A percentile compares a stretch with the other conserved stretches of the same genome.
phyloP scores from a whole-genome alignment of 2,888 invertebrate species.

The Zaprionus bogoriensis region DNA sequence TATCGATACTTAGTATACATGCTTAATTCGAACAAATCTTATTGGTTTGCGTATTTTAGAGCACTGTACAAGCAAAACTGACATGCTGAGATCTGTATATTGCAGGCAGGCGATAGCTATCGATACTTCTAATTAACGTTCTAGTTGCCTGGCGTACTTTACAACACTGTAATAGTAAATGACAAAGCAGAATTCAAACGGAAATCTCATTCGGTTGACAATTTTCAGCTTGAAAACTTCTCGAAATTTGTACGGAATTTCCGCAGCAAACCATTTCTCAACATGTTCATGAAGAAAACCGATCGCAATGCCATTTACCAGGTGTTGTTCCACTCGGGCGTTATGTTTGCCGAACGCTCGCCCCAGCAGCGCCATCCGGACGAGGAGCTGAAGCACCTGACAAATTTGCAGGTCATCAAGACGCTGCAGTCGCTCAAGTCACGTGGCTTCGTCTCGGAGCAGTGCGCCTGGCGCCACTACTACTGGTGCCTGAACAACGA shows the following conservation, averaged over 20 bases:
- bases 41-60: no score
- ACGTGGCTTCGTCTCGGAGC: constrained; percentile 34
- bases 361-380: constrained; percentile 27
- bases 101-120: no score
- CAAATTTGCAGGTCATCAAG: constrained; percentile 39
- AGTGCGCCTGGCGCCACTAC: constrained; percentile 31
- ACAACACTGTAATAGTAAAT: background rate
- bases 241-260: no score
- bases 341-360: constrained; percentile 29
- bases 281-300: constrained; percentile 32
- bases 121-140: background rate
- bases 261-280: background rate
- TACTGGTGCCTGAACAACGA: constrained; percentile 44
- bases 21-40: no score
- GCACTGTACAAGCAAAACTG: no score
- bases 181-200: background rate
- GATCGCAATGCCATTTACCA: constrained; percentile 25
- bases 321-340: constrained; percentile 32
- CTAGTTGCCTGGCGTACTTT: background rate
- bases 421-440: constrained; percentile 34
- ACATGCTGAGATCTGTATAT: no score
- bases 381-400: constrained; percentile 21
- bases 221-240: background rate
- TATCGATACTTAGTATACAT: no score
- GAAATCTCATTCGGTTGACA: background rate